Evolutionary conservation across 2,797 vertebrate species (phyloP), one percentile per base, ranked within the genome.

Genomic region (Danio choprae): DNA sequence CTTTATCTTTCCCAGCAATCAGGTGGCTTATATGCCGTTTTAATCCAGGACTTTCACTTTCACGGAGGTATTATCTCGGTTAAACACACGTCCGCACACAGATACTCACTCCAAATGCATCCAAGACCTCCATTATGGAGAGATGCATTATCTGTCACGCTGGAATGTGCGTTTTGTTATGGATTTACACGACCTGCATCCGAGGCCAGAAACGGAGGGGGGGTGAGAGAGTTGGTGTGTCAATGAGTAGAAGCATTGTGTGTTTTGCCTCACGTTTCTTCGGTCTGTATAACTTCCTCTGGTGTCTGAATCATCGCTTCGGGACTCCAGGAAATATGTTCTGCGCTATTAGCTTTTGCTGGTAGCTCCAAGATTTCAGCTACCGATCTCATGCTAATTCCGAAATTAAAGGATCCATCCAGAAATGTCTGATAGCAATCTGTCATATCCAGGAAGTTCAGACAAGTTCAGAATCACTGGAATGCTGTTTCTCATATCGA

Each of bases 1-100:
- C 79, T 84, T 81, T 85, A 80, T 86, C 81, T 84, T 83, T 71
- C 29, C 38, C 36, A 74, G 84, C 87, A 84, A 87, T 88, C 84
- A 78, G 84, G 79, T 84, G 80, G 65, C 74, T 82, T 72, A 85
- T 83, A 84, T 86, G 86, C 68, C 60, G 56, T 60, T 84, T 89
- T 87, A 89, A 88, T 89, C 82, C 83, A 58, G 58, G 80, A 83
- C 72, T 67, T 81, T 84, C 83, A 84, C 81, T 80, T 85, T 84
- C 74, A 83, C 79, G 7, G n/a, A 62, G 36, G 84, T 79, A 74
- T 81, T 83, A 74, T 81, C 77, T 82, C 77, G 2, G 78, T 62
- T 79, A 78, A 80, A 74, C 71, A 82, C 76, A 69, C 71, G 12
- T 81, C 60, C 68, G 70, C 48, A 74, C 62, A 29, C 59, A 73